These are phyloP conservation scores for Bactericera cockerelli DNA, from an alignment of 1,140 invertebrate species.

Conservation along the genomic window DNA sequence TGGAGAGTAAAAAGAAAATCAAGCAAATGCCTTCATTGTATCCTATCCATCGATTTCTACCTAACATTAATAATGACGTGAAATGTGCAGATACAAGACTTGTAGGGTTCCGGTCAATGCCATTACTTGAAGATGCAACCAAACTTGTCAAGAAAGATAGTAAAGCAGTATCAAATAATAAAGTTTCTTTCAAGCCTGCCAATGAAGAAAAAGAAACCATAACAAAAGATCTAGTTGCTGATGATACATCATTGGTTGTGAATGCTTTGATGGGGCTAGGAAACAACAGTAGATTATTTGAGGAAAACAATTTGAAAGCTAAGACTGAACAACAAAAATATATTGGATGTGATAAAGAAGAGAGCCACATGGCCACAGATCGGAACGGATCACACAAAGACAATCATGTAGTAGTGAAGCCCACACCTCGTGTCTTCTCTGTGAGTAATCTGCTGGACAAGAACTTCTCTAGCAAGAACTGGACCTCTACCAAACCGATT, in stretches of 20 bases:
- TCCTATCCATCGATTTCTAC: background rate
- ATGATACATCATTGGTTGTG: background rate
- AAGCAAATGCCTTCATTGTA: conserved; percentile 3
- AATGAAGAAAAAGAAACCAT: too few relatives aligned
- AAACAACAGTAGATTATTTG: too few relatives aligned
- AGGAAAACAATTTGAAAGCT: too few relatives aligned
- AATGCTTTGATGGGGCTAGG: too few relatives aligned
- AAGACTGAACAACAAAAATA: too few relatives aligned
- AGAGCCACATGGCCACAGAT: too few relatives aligned
- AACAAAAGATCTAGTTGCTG: background rate
- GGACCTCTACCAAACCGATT: too few relatives aligned
- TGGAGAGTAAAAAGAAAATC: background rate
- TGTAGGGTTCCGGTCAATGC: background rate
- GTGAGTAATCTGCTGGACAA: background rate
- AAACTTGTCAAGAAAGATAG: background rate
- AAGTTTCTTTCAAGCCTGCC: too few relatives aligned
- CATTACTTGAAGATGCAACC: background rate
- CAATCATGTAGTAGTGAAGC: background rate
- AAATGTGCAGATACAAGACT: background rate
- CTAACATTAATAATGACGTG: background rate
- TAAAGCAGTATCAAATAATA: too few relatives aligned
- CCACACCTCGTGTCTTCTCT: background rate
- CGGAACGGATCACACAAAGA: too few relatives aligned
- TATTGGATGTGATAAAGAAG: too few relatives aligned
- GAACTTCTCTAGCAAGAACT: background rate